Base-by-base conservation (phyloP, 2,113 vertebrate species). In the Tragelaphus imberbis region DNA sequence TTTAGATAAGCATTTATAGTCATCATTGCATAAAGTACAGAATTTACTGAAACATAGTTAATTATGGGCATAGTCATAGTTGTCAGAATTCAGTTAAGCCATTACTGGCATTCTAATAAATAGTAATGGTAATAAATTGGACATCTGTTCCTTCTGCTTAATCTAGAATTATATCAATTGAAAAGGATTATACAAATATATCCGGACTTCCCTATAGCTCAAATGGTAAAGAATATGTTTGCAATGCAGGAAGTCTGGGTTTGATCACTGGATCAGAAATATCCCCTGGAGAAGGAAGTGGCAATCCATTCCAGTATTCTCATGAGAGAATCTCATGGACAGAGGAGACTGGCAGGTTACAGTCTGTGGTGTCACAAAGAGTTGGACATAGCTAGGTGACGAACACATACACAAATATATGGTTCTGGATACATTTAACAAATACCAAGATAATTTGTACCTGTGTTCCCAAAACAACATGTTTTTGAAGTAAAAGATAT, bases 211-310 rank as follows among this genome's bases (percentile, higher is more conserved):
- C n/a, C 68, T 40, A 40, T 40, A 40, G 5, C n/a, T 71, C 19
- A 12, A 11, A 71, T 21, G 2, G 68, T 71, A 71, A 71, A 71
- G 10, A 71, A 40, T 71, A 36, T 40, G n/a, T 11, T 11, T 36
- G n/a, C n/a, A 71, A 5, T 71, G 68, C 68, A 40, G 19, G 30
- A 65, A 15, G 19, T 19, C 15, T n/a, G 65, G 8, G 8, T 68
- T 68, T 2, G 0, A 68, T n/a, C 4, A 0, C 33, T 68, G 63
- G 8, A 17, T 68, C 33, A n/a, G 2, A 4, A 68, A 36, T 19
- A 68, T n/a, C 7, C 16, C 15, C 16, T 68, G 63, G 63, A 68
- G 63, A 9, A 68, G 63, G 63, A 68, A 68, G n/a, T 68, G 63
- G 16, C 16, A 68, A 9, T 68, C 63, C 16, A 68, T 68, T 68